These are phyloP conservation scores for Cephalopholis sonnerati DNA, from an alignment of 2,113 vertebrate genomes.

Conservation along the genomic window DNA sequence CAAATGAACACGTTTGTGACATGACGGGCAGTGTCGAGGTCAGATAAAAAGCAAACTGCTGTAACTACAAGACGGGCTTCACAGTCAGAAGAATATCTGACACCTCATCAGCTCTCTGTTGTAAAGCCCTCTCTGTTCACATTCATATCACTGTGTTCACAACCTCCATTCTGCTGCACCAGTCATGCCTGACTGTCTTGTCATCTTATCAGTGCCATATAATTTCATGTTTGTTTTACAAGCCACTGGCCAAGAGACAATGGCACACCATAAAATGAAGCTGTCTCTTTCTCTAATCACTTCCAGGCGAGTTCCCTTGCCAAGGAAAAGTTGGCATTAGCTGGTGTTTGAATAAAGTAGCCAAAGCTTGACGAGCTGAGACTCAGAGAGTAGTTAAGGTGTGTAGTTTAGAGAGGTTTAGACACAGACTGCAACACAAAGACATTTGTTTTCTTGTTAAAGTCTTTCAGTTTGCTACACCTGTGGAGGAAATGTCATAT, in stretches of 20 bases:
- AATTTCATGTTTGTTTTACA: slow-evolving; percentile 49
- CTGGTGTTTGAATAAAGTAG: slow-evolving; percentile 6
- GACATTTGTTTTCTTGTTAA: background rate
- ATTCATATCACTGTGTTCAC: slow-evolving; percentile 22
- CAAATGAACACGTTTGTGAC: background rate
- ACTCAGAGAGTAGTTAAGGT: background rate
- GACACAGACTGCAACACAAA: background rate
- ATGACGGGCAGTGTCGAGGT: background rate
- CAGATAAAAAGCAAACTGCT: background rate
- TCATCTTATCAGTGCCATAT: slow-evolving; percentile 50
- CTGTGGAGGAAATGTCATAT: background rate
- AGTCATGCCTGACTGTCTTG: slow-evolving; percentile 6
- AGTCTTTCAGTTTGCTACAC: background rate
- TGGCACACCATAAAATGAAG: slow-evolving; percentile 21
- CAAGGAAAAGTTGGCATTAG: slow-evolving; percentile 24
- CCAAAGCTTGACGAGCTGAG: slow-evolving; percentile 7
- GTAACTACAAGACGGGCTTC: background rate
- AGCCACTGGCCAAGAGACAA: slow-evolving; percentile 32
- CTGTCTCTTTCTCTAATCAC: slow-evolving; percentile 23
- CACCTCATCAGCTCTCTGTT: background rate
- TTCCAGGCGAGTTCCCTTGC: slow-evolving; percentile 23
- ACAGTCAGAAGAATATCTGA: background rate
- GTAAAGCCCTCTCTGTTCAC: slow-evolving; percentile 14
- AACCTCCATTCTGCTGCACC: background rate
- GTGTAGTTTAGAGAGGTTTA: background rate